Base-by-base conservation (phyloP, 2,113 vertebrate genomes). In the Brachypteracias leptosomus region DNA sequence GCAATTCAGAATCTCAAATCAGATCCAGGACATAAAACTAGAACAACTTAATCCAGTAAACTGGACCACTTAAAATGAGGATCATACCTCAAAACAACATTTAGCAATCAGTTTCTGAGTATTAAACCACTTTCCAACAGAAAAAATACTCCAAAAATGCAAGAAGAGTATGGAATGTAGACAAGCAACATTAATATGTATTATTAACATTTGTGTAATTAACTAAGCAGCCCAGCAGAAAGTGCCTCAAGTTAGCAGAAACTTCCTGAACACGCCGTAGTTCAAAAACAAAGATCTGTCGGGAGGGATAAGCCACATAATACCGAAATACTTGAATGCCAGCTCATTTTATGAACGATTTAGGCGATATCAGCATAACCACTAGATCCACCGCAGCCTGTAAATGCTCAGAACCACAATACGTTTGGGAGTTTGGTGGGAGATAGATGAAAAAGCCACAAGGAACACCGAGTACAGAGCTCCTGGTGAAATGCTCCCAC, bases 81-180 rank as follows among this genome's bases (percentile, higher is more conserved):
- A 72, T n/a, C 9, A 1, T 10, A 15, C 46, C 20, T 80, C 17
- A 59, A 66, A 90, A 70, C 7, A 85, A 80, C 35, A 31, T 38
- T 76, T 55, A 25, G 55, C 40, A 40, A 54, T 12, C 59, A 78
- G 38, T 61, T 71, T 81, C 29, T 33, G 10, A 90, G 80, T 2
- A 55, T 25, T 59, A 77, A 73, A 49, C 5, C 25, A 52, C 40
- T 72, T 94, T 78, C 68, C 11, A 90, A 80, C 24, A 90, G n/a
- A 78, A 83, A 79, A 61, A 2, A 26, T 26, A 65, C 10, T 63
- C 36, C 22, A 85, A 66, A 90, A 94, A 83, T 38, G 33, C 29
- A 55, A n/a, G 13, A 90, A 61, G 51, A 74, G 18, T 7, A 61
- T 10, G 93, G 91, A 93, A 96, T 83, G 95, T 59, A 63, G 59